Percentiles rank a stretch among this genome's conserved stretches.
Conservation (phyloP, 2,888 invertebrate genomes). For the Ptycholaimellus sp. region DNA sequence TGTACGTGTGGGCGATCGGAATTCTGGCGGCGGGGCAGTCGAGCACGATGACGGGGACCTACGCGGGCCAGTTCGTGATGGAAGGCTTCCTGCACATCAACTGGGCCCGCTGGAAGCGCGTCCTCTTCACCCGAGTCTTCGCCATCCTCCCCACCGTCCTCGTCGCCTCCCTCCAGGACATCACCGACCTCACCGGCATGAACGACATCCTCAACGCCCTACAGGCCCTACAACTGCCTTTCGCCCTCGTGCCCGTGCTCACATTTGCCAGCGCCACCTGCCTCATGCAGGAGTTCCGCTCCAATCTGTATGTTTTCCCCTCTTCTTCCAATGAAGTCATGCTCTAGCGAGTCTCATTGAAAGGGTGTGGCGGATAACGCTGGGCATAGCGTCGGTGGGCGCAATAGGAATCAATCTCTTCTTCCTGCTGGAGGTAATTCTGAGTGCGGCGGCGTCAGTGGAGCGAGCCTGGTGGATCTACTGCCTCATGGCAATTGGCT, state of each 20-base stretch:
- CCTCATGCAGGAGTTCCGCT: conserved; percentile 62
- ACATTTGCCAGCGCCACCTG: conserved; percentile 53
- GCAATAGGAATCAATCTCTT: conserved; percentile 56
- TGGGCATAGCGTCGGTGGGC: conserved; percentile 30
- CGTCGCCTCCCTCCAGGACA: conserved; percentile 24
- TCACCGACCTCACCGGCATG: conserved; percentile 34
- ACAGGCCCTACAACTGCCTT: conserved; percentile 62
- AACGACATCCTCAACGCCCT: conserved; percentile 62
- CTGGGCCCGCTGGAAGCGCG: conserved; percentile 65
- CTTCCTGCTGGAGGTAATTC: conserved; percentile 38
- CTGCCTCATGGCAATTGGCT: not conserved
- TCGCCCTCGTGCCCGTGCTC: conserved; percentile 58
- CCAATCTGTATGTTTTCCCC: conserved; percentile 41
- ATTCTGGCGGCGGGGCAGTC: conserved; percentile 34
- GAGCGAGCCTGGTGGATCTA: not conserved
- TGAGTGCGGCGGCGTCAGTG: conserved; percentile 8
- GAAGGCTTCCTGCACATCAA: conserved; percentile 54
- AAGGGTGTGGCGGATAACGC: not conserved
- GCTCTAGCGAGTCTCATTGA: not conserved
- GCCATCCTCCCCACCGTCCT: conserved; percentile 43
- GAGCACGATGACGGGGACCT: conserved; percentile 36
- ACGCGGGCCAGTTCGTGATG: conserved; percentile 37
- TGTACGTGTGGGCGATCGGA: conserved; percentile 36
- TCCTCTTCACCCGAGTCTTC: conserved; percentile 54
- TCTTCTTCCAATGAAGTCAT: not conserved